A percentile compares a stretch with the other conserved stretches of the same genome.
These are phyloP conservation scores for Triplophysa siluroides DNA, from an alignment of 2,113 vertebrate genomes.

Conservation along the genomic window DNA sequence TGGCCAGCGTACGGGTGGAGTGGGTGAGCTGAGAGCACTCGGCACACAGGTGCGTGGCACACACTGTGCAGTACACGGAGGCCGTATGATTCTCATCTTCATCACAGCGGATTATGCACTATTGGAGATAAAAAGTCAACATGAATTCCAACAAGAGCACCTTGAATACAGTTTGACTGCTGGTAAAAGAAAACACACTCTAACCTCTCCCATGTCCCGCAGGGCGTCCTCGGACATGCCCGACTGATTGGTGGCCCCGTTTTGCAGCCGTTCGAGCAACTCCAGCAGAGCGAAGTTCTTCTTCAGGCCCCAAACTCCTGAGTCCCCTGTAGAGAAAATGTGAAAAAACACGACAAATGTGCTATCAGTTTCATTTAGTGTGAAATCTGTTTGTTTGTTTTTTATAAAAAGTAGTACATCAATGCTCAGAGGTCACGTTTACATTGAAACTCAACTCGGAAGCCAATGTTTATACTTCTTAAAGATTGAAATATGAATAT, in stretches of 20 bases:
- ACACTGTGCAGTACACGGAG: conserved; percentile 96
- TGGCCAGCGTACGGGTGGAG: conserved; percentile 95
- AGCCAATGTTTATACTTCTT: too few relatives aligned
- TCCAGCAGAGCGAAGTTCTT: conserved; percentile 98
- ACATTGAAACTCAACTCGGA: too few relatives aligned
- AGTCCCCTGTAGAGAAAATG: conserved; percentile 79
- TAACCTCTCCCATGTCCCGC: conserved; percentile 92
- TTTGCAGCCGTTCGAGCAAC: conserved; percentile 93
- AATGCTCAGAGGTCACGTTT: too few relatives aligned
- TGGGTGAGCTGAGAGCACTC: conserved; percentile 95
- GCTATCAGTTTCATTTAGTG: too few relatives aligned
- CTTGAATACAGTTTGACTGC: background rate
- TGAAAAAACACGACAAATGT: background rate
- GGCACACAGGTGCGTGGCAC: conserved; percentile 93
- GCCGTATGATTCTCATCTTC: conserved; percentile 95
- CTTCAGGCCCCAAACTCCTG: conserved; percentile 97
- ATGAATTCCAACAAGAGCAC: background rate
- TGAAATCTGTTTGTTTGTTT: too few relatives aligned
- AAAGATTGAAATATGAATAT: too few relatives aligned
- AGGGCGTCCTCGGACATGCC: conserved; percentile 85
- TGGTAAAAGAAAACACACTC: background rate
- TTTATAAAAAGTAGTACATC: too few relatives aligned
- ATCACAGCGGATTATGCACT: conserved; percentile 93
- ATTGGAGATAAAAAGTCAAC: conserved; percentile 37
- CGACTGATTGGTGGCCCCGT: conserved; percentile 87